Percentiles rank a stretch among this genome's conserved stretches.
Conservation (phyloP, 2,888 invertebrate genomes). For the Agrilus cyanescens region DNA sequence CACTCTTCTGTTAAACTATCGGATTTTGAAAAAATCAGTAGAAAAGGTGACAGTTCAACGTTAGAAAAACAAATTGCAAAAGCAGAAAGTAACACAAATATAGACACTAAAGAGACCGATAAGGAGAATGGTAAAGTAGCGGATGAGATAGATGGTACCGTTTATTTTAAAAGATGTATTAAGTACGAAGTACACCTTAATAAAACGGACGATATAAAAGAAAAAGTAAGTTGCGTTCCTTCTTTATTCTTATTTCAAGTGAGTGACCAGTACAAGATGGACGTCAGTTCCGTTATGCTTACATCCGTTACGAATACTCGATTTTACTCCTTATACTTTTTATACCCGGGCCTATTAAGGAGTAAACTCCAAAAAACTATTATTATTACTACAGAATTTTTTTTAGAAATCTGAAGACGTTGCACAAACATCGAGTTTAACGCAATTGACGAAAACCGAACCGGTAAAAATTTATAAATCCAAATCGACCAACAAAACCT, state of each 20-base stretch:
- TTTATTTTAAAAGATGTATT: not conserved
- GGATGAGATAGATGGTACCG: not conserved
- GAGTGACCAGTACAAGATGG: too few relatives aligned
- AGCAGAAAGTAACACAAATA: constrained; percentile 1
- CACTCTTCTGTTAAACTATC: constrained; percentile 17
- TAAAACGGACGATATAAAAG: too few relatives aligned
- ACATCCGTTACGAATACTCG: too few relatives aligned
- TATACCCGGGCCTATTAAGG: too few relatives aligned
- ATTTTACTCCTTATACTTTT: too few relatives aligned
- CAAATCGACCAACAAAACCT: constrained; percentile 37
- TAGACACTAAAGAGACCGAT: constrained; percentile 5
- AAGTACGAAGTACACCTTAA: not conserved
- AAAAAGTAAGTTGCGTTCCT: too few relatives aligned
- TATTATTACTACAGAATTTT: too few relatives aligned
- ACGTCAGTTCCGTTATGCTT: too few relatives aligned
- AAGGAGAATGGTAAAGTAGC: constrained; percentile 2
- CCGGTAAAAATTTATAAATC: constrained; percentile 39
- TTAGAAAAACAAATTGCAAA: too few relatives aligned
- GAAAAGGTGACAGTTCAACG: not conserved
- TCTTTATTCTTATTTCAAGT: too few relatives aligned
- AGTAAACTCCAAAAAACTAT: too few relatives aligned
- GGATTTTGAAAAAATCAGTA: not conserved
- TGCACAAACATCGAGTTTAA: not conserved
- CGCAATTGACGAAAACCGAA: constrained; percentile 15
- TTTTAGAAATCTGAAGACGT: not conserved